Evolutionary conservation across 2,888 invertebrate genomes (phyloP), one percentile per base, ranked within the genome.

Genomic region (Aphidoletes aphidimyza): DNA sequence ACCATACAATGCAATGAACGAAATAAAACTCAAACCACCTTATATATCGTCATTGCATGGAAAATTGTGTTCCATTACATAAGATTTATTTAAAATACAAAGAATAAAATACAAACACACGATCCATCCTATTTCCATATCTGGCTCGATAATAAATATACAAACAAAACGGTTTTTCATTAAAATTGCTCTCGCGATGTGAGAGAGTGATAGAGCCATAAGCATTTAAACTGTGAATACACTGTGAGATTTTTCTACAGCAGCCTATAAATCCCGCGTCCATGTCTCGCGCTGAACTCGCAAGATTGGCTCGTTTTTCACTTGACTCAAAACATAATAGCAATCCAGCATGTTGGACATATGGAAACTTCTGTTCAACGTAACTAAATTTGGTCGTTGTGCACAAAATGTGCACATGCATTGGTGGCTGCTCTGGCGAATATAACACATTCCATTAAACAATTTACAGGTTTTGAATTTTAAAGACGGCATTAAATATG

Each of bases 381-480:
- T 30, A 14, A 69, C 69, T 69, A 69, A 69, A 69, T 69, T 69
- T 69, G 69, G 69, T 69, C 6, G n/a, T 69, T 69, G 69, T 54
- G 54, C n/a, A 34, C n/a, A 42, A 42, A 42, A 9, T 6, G 42
- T 14, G 42, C 42, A 9, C 8, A 6, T 42, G 42, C 42, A 42
- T 14, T 42, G 42, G 8, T 49, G 14, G 26, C 54, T 54, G 54
- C 26, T 54, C 54, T 42, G 8, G 54, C 26, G 54, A 54, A 54
- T 54, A 3, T 3, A 54, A 30, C 34, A 69, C 30, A 69, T 69
- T 69, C 69, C 69, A 69, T 19, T 69, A 30, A 69, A 69, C 69
- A 69, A 69, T 69, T 69, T 69, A 69, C 69, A 69, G 69, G 69
- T 69, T 69, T 69, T 69, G 69, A 26, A 69, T 69, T 69, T 69